phyloP scores from a whole-genome alignment of 1,140 invertebrate genomes.

The Cydia splendana region DNA sequence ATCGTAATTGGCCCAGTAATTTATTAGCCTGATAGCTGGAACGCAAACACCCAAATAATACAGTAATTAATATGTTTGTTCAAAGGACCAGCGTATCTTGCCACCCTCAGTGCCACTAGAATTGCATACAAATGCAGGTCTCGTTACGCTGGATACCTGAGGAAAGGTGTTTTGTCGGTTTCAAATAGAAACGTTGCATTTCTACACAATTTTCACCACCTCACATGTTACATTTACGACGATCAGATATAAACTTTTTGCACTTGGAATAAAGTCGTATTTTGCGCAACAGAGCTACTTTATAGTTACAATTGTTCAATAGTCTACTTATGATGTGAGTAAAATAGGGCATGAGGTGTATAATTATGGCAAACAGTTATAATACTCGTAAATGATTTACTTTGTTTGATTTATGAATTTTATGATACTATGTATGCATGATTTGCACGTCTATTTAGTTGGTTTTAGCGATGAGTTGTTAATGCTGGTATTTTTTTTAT shows the following conservation, averaged over 20 bases:
- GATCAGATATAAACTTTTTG: background rate
- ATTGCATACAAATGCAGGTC: background rate
- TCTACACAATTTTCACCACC: background rate
- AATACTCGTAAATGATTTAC: constrained; percentile 1
- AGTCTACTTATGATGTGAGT: background rate
- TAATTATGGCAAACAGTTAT: constrained; percentile 4
- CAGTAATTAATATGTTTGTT: constrained; percentile 10
- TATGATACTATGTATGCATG: background rate
- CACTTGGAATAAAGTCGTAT: background rate
- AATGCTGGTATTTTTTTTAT: no score
- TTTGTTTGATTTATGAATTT: constrained; percentile 1
- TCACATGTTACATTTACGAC: background rate
- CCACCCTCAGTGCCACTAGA: background rate
- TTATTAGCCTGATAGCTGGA: background rate
- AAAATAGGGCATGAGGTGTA: background rate
- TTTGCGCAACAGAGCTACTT: background rate
- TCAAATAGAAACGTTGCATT: constrained; percentile 14
- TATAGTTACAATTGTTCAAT: background rate
- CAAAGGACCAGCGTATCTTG: background rate
- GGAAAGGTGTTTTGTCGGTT: background rate
- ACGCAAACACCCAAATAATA: background rate
- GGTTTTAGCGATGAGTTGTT: no score
- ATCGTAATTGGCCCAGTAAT: constrained; percentile 1
- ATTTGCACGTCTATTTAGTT: no score
- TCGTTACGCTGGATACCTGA: background rate